Evolutionary conservation across 2,888 invertebrate species (phyloP), one percentile per base, ranked within the genome.

Genomic region (Apotomis turbidana): DNA sequence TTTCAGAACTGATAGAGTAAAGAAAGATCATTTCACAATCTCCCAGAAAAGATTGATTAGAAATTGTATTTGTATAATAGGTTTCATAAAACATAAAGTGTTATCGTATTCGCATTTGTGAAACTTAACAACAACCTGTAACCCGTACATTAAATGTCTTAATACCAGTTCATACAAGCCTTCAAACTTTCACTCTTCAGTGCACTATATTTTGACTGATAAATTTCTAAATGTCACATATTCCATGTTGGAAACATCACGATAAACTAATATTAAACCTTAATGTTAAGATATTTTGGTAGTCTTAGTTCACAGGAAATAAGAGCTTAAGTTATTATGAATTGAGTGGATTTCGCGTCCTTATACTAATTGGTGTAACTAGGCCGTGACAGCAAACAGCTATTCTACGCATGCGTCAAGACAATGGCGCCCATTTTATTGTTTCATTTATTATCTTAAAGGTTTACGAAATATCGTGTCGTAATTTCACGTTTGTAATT

Each of bases 391-490:
- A 46, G 13, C 66, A 59, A 51, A 8, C 49, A 59, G 38, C 61
- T 13, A 72, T 68, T 71, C 63, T 15, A 51, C 71, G 67, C 74
- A 71, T 71, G 76, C 76, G 55, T 54, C 38, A 60, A 63, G 62
- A 76, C 74, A 76, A 74, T 74, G 60, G 67, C 15, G 44, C 68
- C 70, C 74, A 74, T 76, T 69, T 70, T 69, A 74, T 76, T 74
- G 74, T 74, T 70, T 61, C 44, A 55, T 60, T 68, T 67, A 68
- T 74, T 74, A 75, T 74, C 75, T 68, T 49, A 64, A 41, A 38
- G 61, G 67, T 62, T 71, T 44, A 71, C 52, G 67, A 71, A 70
- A 70, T 54, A 15, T 67, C 38, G 63, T 70, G 55, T 55, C 54
- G 66, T 68, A 54, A 57, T 72, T 60, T 70, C 72, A 72, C 68